These are phyloP conservation scores for Macrobrachium nipponense DNA, from an alignment of 1,140 invertebrate species.

Conservation along the genomic window DNA sequence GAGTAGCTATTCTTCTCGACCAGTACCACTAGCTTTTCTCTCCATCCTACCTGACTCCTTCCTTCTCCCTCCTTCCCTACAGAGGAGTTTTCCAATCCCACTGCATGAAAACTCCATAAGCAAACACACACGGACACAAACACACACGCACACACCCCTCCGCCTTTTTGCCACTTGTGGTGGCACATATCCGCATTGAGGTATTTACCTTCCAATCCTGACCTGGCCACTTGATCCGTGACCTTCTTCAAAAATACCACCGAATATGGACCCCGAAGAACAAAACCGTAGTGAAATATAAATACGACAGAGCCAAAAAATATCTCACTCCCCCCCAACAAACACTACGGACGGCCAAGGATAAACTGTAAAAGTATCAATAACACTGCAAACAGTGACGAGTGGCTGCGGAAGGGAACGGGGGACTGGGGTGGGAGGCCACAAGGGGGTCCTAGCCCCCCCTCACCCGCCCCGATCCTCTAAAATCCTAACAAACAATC, in stretches of 20 bases:
- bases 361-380: constrained; percentile 17
- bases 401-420: too few species aligned
- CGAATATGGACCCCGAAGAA: too few species aligned
- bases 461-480: neutral
- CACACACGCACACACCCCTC: neutral
- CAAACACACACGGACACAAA: constrained; percentile 15
- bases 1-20: too few species aligned
- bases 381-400: constrained; percentile 9
- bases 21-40: neutral
- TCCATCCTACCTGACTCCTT: neutral
- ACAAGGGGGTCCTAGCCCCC: neutral
- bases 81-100: too few species aligned
- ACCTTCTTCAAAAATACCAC: too few species aligned
- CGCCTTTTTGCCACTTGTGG: neutral
- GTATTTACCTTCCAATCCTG: too few species aligned
- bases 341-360: neutral
- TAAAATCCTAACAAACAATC: constrained; percentile 21
- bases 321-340: constrained; percentile 1
- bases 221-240: too few species aligned
- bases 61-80: neutral
- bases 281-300: too few species aligned
- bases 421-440: too few species aligned
- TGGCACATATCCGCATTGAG: too few species aligned
- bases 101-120: constrained; percentile 1
- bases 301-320: too few species aligned